Base-by-base conservation (phyloP, 2,797 vertebrate species). In the Trachurus trachurus region DNA sequence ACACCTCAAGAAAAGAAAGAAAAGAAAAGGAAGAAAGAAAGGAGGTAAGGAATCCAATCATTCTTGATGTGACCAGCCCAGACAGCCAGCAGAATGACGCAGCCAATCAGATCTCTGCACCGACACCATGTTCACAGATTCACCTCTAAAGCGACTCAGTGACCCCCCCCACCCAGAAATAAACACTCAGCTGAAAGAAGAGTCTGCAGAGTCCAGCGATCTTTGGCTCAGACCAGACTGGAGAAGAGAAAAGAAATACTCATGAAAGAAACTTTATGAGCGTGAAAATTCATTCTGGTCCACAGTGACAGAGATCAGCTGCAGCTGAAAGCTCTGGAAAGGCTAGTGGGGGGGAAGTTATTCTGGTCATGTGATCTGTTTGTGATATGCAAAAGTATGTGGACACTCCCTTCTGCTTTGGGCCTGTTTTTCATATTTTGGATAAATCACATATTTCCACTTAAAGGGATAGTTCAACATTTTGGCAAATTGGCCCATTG, bases 31-130 rank as follows among this genome's bases (percentile, higher is more conserved):
- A 39, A 7, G 39, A 91, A 5, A 34, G 31, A 96, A 90, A 91
- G 37, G 87, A 95, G 94, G 91, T 88, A 89, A 95, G 87, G 90
- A 95, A 96, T 97, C 96, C 95, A 94, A 83, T 88, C 91, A 95
- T 96, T 96, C 95, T 94, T 93, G 82, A 89, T 93, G 94, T 95
- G 93, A 89, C 66, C 93, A 88, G 84, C 91, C 89, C 92, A 95
- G 91, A 94, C 92, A 89, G 87, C 92, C 95, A 94, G 95, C 92
- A 52, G 1, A 26, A 40, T 13, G 76, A 88, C 89, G 87, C 94
- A 73, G 77, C 66, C 73, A 78, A 91, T 90, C 86, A 81, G 89
- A 87, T 89, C 85, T 93, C 91, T 92, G 86, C 85, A 86, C 57
- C 93, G 90, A 92, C 85, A 89, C 9, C 42, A 16, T 26, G 21